Base-by-base conservation (phyloP, 2,888 invertebrate genomes). In the Bruchidius siliquastri region DNA sequence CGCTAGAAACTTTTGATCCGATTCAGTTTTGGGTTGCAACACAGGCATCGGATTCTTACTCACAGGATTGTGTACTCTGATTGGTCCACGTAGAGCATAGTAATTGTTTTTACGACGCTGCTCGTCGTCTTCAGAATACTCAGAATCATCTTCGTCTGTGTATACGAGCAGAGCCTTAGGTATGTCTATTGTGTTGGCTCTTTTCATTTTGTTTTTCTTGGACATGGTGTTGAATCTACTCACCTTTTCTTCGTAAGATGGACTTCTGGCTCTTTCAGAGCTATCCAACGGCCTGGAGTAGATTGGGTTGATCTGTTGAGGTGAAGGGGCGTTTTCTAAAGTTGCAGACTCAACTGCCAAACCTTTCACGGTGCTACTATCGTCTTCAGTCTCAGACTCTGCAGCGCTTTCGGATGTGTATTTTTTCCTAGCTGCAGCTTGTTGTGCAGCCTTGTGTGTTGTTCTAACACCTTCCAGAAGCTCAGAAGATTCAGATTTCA, bases 121-220 rank as follows among this genome's bases (percentile, higher is more conserved):
- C 30, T 80, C 79, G 22, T 82, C 85, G 77, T 79, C 83, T 70
- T 83, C 83, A 0, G 87, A 81, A 30, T 79, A 79, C 22, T 84
- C 83, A 20, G 80, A 78, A 30, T 83, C 81, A 30, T 88, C 88
- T 71, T 89, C 89, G 75, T 85, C 85, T 72, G 85, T 85, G 70
- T 87, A 87, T 77, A 86, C 87, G 73, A 86, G 85, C 86, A 89
- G 78, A 0, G 91, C 90, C 81, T 94, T 94, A 0, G 95, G 95
- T 83, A 96, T 95, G 83, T 96, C 95, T 77, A 96, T 94, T 0
- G 96, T 96, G 80, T 96, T 96, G 2, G 96, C 95, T 20, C 96
- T 90, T 85, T 95, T 96, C 92, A 96, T 94, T 80, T 92, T 91
- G 22, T 92, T 88, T 82, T 93, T 94, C 80, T 92, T 93, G 76